A percentile compares a stretch with the other conserved stretches of the same genome.
Evolutionary conservation across 2,888 invertebrate genomes (phyloP).

Genomic region (Athetis lepigone): DNA sequence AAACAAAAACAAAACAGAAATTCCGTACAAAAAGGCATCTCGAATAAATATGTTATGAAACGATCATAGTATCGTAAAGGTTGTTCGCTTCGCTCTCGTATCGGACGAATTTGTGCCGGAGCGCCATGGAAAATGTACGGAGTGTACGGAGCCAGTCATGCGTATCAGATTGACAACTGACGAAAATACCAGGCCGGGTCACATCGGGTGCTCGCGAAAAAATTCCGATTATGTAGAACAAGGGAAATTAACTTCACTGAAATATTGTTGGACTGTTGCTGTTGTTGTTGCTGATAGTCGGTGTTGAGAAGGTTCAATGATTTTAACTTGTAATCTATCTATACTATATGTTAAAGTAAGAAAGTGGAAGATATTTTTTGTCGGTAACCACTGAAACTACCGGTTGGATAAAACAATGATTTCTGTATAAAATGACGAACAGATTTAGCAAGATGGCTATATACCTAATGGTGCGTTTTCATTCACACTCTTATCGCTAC

Average conservation of each 20-base stretch:
- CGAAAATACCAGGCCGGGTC: conserved; percentile 71
- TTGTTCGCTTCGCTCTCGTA: conserved; percentile 73
- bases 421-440: no score
- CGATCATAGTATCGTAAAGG: conserved; percentile 39
- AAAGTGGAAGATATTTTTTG: no score
- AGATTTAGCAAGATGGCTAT: no score
- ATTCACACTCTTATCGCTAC: no score
- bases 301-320: no score
- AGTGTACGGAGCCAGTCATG: conserved; percentile 77
- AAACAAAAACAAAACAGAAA: not conserved
- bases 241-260: conserved; percentile 33
- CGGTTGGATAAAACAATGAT: no score
- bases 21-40: conserved; percentile 1
- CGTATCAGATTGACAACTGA: conserved; percentile 84
- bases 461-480: no score
- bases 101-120: conserved; percentile 76
- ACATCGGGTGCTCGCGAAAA: conserved; percentile 60
- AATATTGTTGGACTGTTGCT: conserved; percentile 23
- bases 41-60: conserved; percentile 38
- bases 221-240: conserved; percentile 61
- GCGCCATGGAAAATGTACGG: conserved; percentile 66
- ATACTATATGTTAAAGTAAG: no score
- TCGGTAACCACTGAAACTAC: no score
- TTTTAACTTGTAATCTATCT: no score
- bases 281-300: conserved; percentile 5